Evolutionary conservation across 1,140 invertebrate species (phyloP).

Genomic region (Rhagoletis pomonella): DNA sequence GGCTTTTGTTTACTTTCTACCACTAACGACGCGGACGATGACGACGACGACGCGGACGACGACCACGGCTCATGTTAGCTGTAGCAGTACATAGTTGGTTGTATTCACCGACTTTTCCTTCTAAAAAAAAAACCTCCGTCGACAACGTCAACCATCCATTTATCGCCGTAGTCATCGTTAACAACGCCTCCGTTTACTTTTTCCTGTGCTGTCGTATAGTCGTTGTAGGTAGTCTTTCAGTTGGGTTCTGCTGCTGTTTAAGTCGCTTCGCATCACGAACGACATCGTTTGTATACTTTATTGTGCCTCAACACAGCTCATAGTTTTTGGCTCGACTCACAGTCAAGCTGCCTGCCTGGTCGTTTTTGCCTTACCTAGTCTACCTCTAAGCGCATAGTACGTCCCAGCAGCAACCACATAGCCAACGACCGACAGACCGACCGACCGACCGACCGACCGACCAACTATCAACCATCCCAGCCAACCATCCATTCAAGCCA

Average conservation of each 20-base stretch:
- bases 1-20: conserved; percentile 43
- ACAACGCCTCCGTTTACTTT: conserved; percentile 11
- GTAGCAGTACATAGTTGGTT: neutral
- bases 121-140: neutral
- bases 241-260: conserved; percentile 37
- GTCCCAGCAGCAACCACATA: conserved; percentile 11
- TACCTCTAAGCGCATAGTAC: conserved; percentile 23
- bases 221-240: conserved; percentile 39
- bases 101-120: conserved; percentile 33
- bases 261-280: conserved; percentile 26
- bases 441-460: too few relatives aligned
- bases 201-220: neutral
- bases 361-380: conserved; percentile 42
- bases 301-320: neutral
- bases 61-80: neutral
- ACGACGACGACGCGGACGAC: neutral
- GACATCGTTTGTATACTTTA: neutral
- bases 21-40: neutral
- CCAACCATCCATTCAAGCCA: conserved; percentile 43
- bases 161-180: neutral
- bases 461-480: conserved; percentile 12
- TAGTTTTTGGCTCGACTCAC: neutral
- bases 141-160: neutral
- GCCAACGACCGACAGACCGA: neutral
- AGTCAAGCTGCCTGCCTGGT: neutral